phyloP scores from a whole-genome alignment of 2,797 vertebrate species.

The Brachyrhaphis roseni region DNA sequence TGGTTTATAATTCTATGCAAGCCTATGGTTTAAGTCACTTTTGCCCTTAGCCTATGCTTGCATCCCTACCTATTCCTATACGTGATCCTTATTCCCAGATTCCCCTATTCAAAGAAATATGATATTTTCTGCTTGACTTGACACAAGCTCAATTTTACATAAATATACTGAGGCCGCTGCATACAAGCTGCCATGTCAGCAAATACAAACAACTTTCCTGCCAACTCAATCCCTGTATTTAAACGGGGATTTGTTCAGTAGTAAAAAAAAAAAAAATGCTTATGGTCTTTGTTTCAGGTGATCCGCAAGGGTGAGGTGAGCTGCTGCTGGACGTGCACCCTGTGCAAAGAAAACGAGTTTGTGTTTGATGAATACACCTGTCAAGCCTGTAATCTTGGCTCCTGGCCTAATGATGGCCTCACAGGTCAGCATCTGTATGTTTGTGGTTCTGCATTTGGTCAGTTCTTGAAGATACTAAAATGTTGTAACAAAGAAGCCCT shows the following conservation, averaged over 20 bases:
- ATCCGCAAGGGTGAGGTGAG: conserved; percentile 99
- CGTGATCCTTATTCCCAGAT: neutral
- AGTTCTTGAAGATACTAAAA: neutral
- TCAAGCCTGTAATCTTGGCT: conserved; percentile 92
- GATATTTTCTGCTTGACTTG: neutral
- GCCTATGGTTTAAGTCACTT: neutral
- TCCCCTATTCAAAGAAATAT: neutral
- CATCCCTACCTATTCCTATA: neutral
- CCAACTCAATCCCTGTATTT: neutral
- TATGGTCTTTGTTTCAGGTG: conserved; percentile 79
- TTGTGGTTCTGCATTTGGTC: conserved; percentile 5
- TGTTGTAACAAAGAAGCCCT: neutral
- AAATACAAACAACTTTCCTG: neutral
- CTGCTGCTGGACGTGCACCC: conserved; percentile 98
- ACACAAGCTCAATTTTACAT: conserved; percentile 11
- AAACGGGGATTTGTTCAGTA: neutral
- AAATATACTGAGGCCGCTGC: conserved; percentile 3
- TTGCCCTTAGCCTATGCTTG: neutral
- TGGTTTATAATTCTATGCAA: neutral
- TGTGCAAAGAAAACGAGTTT: conserved; percentile 96
- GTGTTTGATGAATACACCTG: conserved; percentile 97
- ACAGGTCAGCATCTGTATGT: conserved; percentile 63
- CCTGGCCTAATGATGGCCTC: conserved; percentile 92
- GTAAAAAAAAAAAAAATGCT: neutral
- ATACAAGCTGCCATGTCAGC: neutral